Percentiles rank a stretch among this genome's conserved stretches.
These are phyloP conservation scores for Agonum fuliginosum DNA, from an alignment of 2,888 invertebrate species.

Conservation along the genomic window DNA sequence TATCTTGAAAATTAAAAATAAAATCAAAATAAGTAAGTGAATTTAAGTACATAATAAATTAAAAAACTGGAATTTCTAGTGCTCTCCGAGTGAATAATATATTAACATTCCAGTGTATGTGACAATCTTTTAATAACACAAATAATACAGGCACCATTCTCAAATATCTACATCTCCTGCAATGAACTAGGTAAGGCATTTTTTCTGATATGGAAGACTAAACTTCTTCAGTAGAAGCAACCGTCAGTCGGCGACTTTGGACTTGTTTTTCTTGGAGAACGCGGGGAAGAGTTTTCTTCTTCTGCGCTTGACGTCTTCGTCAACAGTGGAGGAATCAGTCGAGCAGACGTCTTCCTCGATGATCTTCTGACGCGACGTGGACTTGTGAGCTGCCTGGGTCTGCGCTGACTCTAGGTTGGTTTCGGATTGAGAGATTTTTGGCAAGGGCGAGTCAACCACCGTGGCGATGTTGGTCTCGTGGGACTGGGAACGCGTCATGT, in stretches of 20 bases:
- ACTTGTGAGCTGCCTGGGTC: slow-evolving; percentile 42
- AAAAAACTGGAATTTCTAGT: slow-evolving; percentile 42
- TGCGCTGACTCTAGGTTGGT: slow-evolving; percentile 72
- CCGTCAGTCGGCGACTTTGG: slow-evolving; percentile 53
- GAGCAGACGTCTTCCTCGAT: slow-evolving; percentile 81
- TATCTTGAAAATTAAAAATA: neutral
- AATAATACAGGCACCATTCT: slow-evolving; percentile 54
- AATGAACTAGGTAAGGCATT: slow-evolving; percentile 42
- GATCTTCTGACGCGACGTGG: slow-evolving; percentile 62
- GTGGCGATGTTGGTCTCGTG: slow-evolving; percentile 73
- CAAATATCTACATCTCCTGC: slow-evolving; percentile 44
- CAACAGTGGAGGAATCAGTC: slow-evolving; percentile 82
- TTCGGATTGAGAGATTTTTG: slow-evolving; percentile 75
- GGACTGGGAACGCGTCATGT: slow-evolving; percentile 74
- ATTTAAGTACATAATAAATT: slow-evolving; percentile 42
- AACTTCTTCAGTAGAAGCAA: neutral
- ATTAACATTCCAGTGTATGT: slow-evolving; percentile 49
- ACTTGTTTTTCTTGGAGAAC: slow-evolving; percentile 78
- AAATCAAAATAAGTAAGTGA: neutral
- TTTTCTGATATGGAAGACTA: slow-evolving; percentile 56
- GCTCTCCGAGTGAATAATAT: slow-evolving; percentile 43
- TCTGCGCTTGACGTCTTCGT: slow-evolving; percentile 78
- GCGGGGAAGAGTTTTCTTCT: slow-evolving; percentile 79
- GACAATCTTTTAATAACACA: slow-evolving; percentile 14
- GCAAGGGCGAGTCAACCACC: slow-evolving; percentile 65